These are phyloP conservation scores for Phrixothrix hirtus DNA, from an alignment of 2,888 invertebrate genomes.

Conservation along the genomic window DNA sequence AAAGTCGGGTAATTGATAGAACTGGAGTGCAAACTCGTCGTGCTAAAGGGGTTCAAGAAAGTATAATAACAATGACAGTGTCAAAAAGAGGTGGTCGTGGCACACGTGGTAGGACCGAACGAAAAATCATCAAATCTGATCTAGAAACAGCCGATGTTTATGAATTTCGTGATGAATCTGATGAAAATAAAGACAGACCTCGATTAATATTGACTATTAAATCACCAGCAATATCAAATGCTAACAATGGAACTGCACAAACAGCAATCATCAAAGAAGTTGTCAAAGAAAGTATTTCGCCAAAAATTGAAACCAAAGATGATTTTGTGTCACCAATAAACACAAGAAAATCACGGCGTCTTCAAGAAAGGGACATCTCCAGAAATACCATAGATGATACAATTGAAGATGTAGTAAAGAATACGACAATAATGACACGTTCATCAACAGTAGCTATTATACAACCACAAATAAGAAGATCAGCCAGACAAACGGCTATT, in stretches of 20 bases:
- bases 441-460: slow-evolving; percentile 50
- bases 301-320: slow-evolving; percentile 49
- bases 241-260: slow-evolving; percentile 34
- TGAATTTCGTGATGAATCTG: slow-evolving; percentile 89
- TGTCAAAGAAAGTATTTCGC: slow-evolving; percentile 39
- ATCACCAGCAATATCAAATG: slow-evolving; percentile 62
- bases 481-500: slow-evolving; percentile 60
- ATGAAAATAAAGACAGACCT: slow-evolving; percentile 72
- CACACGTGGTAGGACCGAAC: slow-evolving; percentile 60
- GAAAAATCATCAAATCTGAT: slow-evolving; percentile 61
- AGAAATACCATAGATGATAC: slow-evolving; percentile 82
- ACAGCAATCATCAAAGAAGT: slow-evolving; percentile 57
- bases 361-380: slow-evolving; percentile 77
- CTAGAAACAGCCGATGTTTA: slow-evolving; percentile 77
- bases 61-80: background rate
- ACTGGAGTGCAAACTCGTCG: slow-evolving; percentile 64
- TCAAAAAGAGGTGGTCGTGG: slow-evolving; percentile 55
- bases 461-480: slow-evolving; percentile 59
- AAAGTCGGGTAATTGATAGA: slow-evolving; percentile 49
- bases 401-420: slow-evolving; percentile 87
- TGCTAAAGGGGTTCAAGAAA: slow-evolving; percentile 51
- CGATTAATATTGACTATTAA: slow-evolving; percentile 82
- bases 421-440: slow-evolving; percentile 58
- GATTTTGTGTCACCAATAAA: slow-evolving; percentile 70
- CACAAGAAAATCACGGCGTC: slow-evolving; percentile 78